Evolutionary conservation across 2,797 vertebrate species (phyloP).

Genomic region (Erithacus rubecula): DNA sequence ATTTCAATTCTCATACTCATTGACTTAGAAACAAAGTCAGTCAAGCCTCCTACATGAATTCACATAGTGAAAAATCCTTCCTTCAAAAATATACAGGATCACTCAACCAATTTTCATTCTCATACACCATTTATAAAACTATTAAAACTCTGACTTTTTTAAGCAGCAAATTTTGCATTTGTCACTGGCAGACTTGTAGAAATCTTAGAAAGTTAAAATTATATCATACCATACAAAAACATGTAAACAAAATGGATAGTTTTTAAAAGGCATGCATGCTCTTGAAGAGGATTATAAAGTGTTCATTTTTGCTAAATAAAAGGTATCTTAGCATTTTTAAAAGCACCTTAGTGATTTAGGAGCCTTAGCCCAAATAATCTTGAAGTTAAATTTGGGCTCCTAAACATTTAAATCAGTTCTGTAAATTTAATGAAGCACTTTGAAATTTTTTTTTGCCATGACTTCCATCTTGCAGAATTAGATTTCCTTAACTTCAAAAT

Average conservation of each 20-base stretch:
- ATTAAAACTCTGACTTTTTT: conserved; percentile 38
- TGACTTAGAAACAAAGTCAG: conserved; percentile 45
- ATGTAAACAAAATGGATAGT: conserved; percentile 63
- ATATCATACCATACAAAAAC: conserved; percentile 60
- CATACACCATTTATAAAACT: conserved; percentile 28
- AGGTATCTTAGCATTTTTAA: conserved; percentile 1
- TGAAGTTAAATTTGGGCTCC: neutral
- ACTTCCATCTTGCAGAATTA: neutral
- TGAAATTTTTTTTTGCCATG: neutral
- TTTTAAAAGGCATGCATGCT: conserved; percentile 42
- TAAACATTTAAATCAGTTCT: conserved; percentile 9
- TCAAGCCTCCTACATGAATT: conserved; percentile 34
- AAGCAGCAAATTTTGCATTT: conserved; percentile 64
- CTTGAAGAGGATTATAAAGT: conserved; percentile 43
- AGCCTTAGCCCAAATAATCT: conserved; percentile 2
- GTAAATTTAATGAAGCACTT: neutral
- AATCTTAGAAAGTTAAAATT: conserved; percentile 57
- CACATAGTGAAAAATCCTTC: conserved; percentile 47
- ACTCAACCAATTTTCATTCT: conserved; percentile 18
- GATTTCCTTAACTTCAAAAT: neutral
- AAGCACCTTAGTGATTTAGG: conserved; percentile 59
- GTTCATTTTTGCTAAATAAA: conserved; percentile 45
- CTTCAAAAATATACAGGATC: conserved; percentile 37
- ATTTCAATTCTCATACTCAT: neutral
- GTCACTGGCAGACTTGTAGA: conserved; percentile 57